phyloP scores from a whole-genome alignment of 2,797 vertebrate species.

The Limnodromus scolopaceus region DNA sequence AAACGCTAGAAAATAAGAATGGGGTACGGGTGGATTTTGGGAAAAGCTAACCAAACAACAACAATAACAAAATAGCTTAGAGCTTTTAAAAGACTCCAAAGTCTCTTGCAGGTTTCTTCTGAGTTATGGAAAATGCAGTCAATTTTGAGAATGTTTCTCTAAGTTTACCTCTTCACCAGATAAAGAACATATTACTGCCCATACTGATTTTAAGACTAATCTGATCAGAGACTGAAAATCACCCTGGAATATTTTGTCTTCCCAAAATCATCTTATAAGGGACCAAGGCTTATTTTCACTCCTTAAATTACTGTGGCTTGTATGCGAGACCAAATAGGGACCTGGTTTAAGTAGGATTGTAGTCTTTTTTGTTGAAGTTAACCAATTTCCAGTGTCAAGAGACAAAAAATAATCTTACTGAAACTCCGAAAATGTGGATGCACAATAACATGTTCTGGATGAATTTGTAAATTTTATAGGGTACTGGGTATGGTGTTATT shows the following conservation, averaged over 20 bases:
- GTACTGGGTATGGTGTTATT: background rate
- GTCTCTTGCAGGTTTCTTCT: background rate
- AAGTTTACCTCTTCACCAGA: background rate
- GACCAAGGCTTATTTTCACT: background rate
- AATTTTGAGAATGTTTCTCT: background rate
- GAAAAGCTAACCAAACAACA: background rate
- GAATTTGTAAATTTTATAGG: background rate
- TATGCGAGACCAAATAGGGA: background rate
- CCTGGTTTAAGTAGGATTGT: background rate
- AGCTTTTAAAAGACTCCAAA: background rate
- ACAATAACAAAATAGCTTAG: no score
- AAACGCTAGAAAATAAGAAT: background rate
- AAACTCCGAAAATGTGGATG: background rate
- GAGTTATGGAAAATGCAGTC: background rate
- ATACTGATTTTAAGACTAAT: background rate
- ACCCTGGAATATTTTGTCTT: background rate
- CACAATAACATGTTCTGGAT: background rate
- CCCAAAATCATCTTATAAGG: background rate
- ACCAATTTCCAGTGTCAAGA: background rate
- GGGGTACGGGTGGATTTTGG: fast-evolving
- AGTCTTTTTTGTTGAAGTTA: background rate
- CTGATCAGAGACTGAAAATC: background rate
- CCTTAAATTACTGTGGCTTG: background rate
- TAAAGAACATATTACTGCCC: background rate
- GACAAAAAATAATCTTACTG: background rate